These are phyloP conservation scores for Timema cristinae DNA, from an alignment of 2,888 invertebrate genomes.

Conservation along the genomic window DNA sequence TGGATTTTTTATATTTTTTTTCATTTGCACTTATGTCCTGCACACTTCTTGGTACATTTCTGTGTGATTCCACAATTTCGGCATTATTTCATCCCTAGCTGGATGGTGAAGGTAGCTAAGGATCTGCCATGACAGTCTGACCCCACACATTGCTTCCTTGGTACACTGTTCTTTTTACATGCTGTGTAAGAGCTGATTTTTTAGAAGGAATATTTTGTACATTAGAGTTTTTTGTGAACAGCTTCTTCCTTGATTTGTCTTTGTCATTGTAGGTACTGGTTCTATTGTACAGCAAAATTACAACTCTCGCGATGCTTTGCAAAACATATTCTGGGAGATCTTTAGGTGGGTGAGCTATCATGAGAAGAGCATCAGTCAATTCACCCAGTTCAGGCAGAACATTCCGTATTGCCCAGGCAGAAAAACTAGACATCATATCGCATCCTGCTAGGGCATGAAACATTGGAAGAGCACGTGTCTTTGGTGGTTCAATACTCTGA, in stretches of 20 bases:
- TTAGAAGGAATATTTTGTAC: not conserved
- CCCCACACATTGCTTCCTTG: too few species aligned
- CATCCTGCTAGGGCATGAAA: conserved; percentile 28
- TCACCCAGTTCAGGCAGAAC: conserved; percentile 23
- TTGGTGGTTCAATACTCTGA: conserved; percentile 13
- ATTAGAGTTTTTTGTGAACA: not conserved
- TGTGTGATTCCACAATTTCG: too few species aligned
- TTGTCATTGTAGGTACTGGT: not conserved
- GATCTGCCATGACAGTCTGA: too few species aligned
- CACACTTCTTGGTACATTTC: too few species aligned
- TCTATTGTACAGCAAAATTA: not conserved
- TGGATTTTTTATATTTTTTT: too few species aligned
- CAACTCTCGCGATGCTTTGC: not conserved
- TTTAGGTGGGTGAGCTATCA: not conserved
- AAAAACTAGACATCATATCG: conserved; percentile 26
- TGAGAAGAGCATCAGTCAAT: not conserved
- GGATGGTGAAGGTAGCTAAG: too few species aligned
- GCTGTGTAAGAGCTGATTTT: too few species aligned
- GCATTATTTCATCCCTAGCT: too few species aligned
- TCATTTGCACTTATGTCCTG: too few species aligned
- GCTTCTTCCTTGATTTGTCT: not conserved
- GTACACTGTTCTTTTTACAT: too few species aligned
- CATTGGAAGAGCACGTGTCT: conserved; percentile 24
- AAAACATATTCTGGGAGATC: not conserved
- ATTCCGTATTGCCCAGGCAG: conserved; percentile 21